Percentiles rank a stretch among this genome's conserved stretches.
phyloP scores from a whole-genome alignment of 2,888 invertebrate genomes.

The Watsonalla binaria region DNA sequence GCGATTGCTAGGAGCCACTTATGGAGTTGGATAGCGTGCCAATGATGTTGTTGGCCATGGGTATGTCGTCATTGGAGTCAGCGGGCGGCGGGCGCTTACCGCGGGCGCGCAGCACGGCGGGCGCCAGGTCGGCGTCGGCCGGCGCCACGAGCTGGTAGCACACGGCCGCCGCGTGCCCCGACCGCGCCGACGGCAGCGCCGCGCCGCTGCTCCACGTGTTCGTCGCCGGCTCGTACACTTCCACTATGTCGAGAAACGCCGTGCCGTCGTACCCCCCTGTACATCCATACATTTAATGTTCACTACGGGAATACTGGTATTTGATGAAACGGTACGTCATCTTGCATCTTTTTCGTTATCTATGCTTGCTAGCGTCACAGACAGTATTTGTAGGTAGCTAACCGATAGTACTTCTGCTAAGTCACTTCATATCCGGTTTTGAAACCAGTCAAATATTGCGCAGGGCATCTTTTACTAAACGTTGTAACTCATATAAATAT shows the following conservation, averaged over 20 bases:
- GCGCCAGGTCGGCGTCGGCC: conserved; percentile 27
- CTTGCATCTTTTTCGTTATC: no score
- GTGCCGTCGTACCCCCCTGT: conserved; percentile 94
- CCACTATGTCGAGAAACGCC: conserved; percentile 90
- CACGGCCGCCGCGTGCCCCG: conserved; percentile 95
- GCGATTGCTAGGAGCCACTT: conserved; percentile 25
- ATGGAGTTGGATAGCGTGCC: conserved; percentile 52
- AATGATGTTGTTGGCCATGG: conserved; percentile 61
- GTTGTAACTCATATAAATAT: no score
- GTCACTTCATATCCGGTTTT: no score
- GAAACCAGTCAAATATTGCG: no score
- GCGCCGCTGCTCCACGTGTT: conserved; percentile 88
- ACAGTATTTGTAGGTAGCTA: no score
- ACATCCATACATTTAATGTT: no score
- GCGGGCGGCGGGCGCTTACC: conserved; percentile 27
- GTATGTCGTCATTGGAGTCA: conserved; percentile 43
- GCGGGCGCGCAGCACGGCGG: conserved; percentile 33
- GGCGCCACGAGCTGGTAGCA: conserved; percentile 86
- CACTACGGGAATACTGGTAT: no score
- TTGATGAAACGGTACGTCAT: no score
- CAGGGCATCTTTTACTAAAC: no score
- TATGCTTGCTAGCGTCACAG: no score
- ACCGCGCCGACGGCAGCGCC: conserved; percentile 89
- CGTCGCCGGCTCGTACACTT: conserved; percentile 89
- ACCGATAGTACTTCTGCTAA: no score